Conservation (phyloP, 2,888 invertebrate species). For the Cerastis leucographa region DNA sequence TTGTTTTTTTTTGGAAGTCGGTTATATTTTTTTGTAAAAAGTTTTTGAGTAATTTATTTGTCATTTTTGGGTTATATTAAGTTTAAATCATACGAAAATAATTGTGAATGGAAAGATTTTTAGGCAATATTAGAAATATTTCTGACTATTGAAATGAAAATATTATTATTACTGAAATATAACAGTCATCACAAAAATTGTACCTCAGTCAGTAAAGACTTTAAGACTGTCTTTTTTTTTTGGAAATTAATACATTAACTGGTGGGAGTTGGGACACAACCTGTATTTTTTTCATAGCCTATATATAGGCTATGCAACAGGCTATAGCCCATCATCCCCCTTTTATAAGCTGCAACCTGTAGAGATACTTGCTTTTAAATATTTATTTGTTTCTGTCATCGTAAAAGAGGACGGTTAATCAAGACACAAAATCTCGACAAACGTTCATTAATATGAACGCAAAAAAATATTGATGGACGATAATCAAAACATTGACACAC, state of each 20-base stretch:
- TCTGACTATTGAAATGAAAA: too few relatives aligned
- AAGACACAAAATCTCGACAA: constrained; percentile 40
- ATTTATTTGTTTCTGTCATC: constrained; percentile 10
- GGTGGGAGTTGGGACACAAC: background rate
- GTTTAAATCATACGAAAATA: background rate
- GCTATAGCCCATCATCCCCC: too few relatives aligned
- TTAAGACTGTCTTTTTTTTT: background rate
- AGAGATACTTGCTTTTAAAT: background rate
- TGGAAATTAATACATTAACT: background rate
- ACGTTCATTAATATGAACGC: constrained; percentile 38
- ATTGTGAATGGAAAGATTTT: background rate
- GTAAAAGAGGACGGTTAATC: background rate
- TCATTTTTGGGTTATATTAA: constrained; percentile 2
- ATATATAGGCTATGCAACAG: too few relatives aligned
- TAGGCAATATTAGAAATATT: background rate
- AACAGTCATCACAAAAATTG: too few relatives aligned
- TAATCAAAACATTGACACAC: constrained; percentile 30
- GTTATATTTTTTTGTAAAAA: too few relatives aligned
- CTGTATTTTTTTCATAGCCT: too few relatives aligned
- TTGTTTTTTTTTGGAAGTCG: too few relatives aligned
- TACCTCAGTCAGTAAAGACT: background rate
- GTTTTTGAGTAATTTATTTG: constrained; percentile 24
- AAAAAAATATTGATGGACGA: constrained; percentile 30
- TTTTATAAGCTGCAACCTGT: too few relatives aligned
- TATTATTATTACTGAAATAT: too few relatives aligned